Base-by-base conservation (phyloP, 2,888 invertebrate species). In the Pyrgus malvae region DNA sequence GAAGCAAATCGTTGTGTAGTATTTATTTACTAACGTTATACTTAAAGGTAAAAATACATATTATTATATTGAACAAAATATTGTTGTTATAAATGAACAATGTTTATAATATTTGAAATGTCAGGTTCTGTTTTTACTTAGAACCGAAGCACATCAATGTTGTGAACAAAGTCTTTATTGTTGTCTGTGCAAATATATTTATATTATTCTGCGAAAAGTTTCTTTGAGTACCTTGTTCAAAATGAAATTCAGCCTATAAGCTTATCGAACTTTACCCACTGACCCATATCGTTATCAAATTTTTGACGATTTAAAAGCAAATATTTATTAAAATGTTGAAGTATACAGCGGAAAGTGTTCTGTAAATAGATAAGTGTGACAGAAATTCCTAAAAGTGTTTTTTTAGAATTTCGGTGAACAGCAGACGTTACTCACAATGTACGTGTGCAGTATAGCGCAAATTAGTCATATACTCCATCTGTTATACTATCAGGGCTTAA, bases 131-230 rank as follows among this genome's bases (percentile, higher is more conserved):
- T 23, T 33, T 41, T 50, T 50, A 31, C 31, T 19, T 23, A 3
- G 33, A 50, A 42, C 1, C 17, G 33, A 49, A 4, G 12, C 17
- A 5, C 12, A 14, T 40, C 44, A 56, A 60, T 64, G 60, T 61
- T 59, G 17, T 17, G 59, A 45, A 60, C 72, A 80, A 78, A 72
- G 76, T 63, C 60, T 60, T 64, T 66, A 63, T 77, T 82, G 75
- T 83, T 23, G 53, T 50, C 58, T 63, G 58, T 62, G 64, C 66
- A 78, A 73, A 79, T 72, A 76, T 65, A 23, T n/a, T n/a, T n/a
- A 70, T 63, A 61, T 62, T 60, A 68, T 84, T 81, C 83, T 74
- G 65, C 68, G 84, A 84, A 85, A 59, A 65, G 59, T 65, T 60
- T 73, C 68, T 79, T 74, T 69, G 71, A 66, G 59, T 60, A 68